Evolutionary conservation across 92 coral and sea anemone genomes (phyloP).

Genomic region (Palythoa grandiflora): DNA sequence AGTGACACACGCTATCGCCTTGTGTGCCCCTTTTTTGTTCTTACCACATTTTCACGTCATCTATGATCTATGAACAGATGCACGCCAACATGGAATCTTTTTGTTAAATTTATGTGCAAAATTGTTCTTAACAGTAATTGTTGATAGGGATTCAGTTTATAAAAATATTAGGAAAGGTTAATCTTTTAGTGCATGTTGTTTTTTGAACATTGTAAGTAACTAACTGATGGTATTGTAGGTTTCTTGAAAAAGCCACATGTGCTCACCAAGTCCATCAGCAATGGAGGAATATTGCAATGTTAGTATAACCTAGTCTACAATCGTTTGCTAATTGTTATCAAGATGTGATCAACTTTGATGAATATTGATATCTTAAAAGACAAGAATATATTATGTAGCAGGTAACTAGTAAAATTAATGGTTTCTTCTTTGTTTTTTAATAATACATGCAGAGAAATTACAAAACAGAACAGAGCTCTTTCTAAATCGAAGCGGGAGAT

Average conservation of each 20-base stretch:
- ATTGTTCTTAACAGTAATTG: too few relatives aligned
- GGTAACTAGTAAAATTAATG: constrained; percentile 5
- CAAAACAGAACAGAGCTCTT: constrained; percentile 82
- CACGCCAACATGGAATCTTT: too few relatives aligned
- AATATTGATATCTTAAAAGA: background rate
- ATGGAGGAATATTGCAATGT: constrained; percentile 88
- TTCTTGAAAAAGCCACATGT: constrained; percentile 74
- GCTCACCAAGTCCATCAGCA: constrained; percentile 81
- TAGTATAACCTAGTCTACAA: constrained; percentile 38
- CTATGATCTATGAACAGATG: too few relatives aligned
- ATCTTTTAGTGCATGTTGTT: too few relatives aligned
- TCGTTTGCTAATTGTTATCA: too few relatives aligned
- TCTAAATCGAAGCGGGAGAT: constrained; percentile 79
- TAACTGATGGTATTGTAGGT: constrained; percentile 42
- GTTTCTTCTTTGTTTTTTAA: background rate
- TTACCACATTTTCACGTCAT: too few relatives aligned
- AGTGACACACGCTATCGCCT: too few relatives aligned
- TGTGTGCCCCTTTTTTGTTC: too few relatives aligned
- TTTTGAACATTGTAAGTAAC: too few relatives aligned
- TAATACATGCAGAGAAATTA: constrained; percentile 67
- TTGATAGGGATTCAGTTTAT: too few relatives aligned
- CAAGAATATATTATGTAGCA: background rate
- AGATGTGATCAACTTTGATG: background rate
- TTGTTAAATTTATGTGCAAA: too few relatives aligned
- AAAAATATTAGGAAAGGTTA: too few relatives aligned